Conservation (phyloP, 1,140 invertebrate genomes). For the Zophobas atratus region DNA sequence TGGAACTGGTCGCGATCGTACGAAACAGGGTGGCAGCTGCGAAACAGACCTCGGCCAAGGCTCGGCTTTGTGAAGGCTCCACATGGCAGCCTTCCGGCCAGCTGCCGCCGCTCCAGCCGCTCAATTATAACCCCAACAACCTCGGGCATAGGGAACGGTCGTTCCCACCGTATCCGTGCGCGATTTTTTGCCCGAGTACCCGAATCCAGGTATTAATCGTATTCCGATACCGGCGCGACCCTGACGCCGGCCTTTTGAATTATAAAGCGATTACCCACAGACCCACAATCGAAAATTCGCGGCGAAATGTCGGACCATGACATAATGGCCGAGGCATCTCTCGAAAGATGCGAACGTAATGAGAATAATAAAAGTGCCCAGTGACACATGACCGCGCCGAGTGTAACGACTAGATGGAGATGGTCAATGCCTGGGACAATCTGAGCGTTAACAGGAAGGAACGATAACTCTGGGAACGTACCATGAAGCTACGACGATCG, state of each 20-base stretch:
- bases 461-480: slow-evolving; percentile 59
- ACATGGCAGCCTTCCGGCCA: slow-evolving; percentile 61
- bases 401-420: slow-evolving; percentile 55
- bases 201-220: slow-evolving; percentile 13
- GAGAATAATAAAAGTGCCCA: slow-evolving; percentile 41
- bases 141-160: background rate
- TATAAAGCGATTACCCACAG: background rate
- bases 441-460: slow-evolving; percentile 59
- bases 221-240: background rate
- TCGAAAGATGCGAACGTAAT: background rate
- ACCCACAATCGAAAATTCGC: background rate
- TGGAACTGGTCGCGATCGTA: slow-evolving; percentile 25
- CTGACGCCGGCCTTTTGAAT: background rate
- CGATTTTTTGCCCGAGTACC: slow-evolving; percentile 44
- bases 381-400: slow-evolving; percentile 45
- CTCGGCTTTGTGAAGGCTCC: slow-evolving; percentile 55
- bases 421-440: slow-evolving; percentile 61
- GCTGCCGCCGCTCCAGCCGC: slow-evolving; percentile 53
- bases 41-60: slow-evolving; percentile 57
- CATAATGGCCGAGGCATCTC: background rate
- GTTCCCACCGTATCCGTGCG: slow-evolving; percentile 47
- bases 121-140: slow-evolving; percentile 52
- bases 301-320: background rate
- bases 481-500: slow-evolving; percentile 51
- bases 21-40: slow-evolving; percentile 56